Conservation (phyloP, 2,888 invertebrate genomes). For the Nephrotoma guestfalica region DNA sequence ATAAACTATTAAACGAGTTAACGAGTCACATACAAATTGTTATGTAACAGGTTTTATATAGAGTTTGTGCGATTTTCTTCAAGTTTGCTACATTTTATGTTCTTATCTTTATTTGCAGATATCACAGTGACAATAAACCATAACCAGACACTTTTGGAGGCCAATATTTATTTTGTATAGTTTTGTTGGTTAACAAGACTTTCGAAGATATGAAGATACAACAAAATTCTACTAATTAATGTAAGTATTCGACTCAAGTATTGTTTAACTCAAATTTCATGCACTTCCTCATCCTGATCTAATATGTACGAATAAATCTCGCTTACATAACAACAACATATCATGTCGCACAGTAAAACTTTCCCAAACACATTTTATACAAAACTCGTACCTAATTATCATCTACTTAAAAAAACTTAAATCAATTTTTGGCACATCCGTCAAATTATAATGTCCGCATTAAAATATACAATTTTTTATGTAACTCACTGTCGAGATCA, state of each 20-base stretch:
- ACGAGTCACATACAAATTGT: no score
- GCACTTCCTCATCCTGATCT: background rate
- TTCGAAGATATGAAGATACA: background rate
- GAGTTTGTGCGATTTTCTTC: background rate
- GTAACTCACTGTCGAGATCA: background rate
- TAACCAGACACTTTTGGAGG: no score
- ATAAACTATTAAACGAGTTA: background rate
- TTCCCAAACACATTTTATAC: background rate
- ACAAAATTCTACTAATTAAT: background rate
- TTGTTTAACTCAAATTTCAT: background rate
- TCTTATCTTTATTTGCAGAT: background rate
- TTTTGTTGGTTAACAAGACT: background rate
- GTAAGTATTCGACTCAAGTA: background rate
- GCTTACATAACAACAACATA: background rate
- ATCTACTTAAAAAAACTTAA: background rate
- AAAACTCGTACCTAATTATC: background rate
- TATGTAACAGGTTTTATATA: background rate
- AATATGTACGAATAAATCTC: background rate
- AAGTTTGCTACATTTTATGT: background rate
- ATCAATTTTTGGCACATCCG: background rate
- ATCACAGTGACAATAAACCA: background rate
- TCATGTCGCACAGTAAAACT: background rate
- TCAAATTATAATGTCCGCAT: background rate
- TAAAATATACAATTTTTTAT: background rate
- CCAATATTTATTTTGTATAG: background rate